Evolutionary conservation across 2,113 vertebrate genomes (phyloP), one percentile per base, ranked within the genome.

Genomic region (Boleophthalmus pectinirostris): DNA sequence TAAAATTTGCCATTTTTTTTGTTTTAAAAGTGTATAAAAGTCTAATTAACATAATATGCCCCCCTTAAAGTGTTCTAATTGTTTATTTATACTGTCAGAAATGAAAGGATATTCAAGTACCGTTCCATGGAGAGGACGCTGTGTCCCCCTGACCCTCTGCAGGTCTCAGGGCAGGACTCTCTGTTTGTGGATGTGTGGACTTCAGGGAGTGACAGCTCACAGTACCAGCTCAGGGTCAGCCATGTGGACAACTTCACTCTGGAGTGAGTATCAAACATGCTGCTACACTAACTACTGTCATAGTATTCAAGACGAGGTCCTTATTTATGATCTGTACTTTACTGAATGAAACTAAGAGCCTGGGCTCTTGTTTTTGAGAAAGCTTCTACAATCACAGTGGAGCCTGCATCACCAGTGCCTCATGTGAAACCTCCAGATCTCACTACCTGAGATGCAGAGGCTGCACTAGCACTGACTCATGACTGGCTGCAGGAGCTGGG

Each of bases 101-200:
- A 94, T 87, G 97, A 98, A 92, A 93, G 97, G 67, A 98, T 98
- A 69, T 99, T 98, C 74, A 93, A 93, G 0, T 99, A 98, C 89
- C 93, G 94, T 70, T 95, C 98, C 75, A 95, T 99, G 72, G 95
- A 94, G 61, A 94, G 97, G 21, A 99, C 98, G 0, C 82, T 99
- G 69, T 99, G 98, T 86, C 97, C 98, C 79, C 97, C 98, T 0
- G 96, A 93, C 0, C 94, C 95, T 45, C 94, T 92, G 73, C 93
- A 86, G 0, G 91, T 94, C 64, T 92, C 93, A 0, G 96, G 98
- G 92, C 95, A 92, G 4, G 95, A 99, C 90, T 94, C 91, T 86
- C 98, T 99, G 89, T 99, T 94, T 0, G 94, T 99, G 77, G 97
- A 98, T 0, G 97, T 98, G 69, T 99, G 97, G 6, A 98, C 97